Evolutionary conservation across 1,140 invertebrate species (phyloP), one percentile per base, ranked within the genome.

Genomic region (Euura saliciscinereae): DNA sequence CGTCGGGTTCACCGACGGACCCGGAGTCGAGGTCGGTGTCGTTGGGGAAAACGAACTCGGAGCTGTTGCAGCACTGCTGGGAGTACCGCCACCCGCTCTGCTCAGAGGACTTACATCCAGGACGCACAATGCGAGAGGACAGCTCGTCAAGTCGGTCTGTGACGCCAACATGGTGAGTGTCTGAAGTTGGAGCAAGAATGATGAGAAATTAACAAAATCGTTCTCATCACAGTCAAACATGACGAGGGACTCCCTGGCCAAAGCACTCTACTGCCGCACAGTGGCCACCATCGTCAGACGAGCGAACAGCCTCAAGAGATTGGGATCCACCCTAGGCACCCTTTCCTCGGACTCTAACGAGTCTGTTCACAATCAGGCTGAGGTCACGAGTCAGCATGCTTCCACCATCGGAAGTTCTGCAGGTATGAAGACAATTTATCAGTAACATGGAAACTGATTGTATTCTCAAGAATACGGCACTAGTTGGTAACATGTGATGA

Each of bases 271-370:
- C 84, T 97, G 95, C 82, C 92, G 97, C 68, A 98, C 96, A 1
- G 95, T 98, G n/a, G 96, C 96, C 4, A 97, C 96, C 4, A 98
- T 98, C 77, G 95, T 98, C 5, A 89, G 96, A 44, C 89, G 96
- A 78, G 96, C 97, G 28, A 98, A 98, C 83, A 98, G 95, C 80
- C 87, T 98, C 8, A 97, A 97, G 85, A 90, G 96, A 46, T 87
- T 97, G 7, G 94, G 95, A 11, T 97, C 96, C 0, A 96, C 94
- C 3, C 89, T 96, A 11, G 96, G 96, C 66, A 97, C 96, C 2
- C 86, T 97, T 1, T 96, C 94, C 73, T 97, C 95, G 0, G 95
- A 97, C 82, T 97, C 95, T 0, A 96, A 96, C 82, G 96, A 97
- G 82, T 96, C 95, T 0, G 95, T 97, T 28, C 95, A 96, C 82